Percentiles rank a stretch among this genome's conserved stretches.
Conservation (phyloP, 2,797 vertebrate species). For the Melanotaenia trifasciata region DNA sequence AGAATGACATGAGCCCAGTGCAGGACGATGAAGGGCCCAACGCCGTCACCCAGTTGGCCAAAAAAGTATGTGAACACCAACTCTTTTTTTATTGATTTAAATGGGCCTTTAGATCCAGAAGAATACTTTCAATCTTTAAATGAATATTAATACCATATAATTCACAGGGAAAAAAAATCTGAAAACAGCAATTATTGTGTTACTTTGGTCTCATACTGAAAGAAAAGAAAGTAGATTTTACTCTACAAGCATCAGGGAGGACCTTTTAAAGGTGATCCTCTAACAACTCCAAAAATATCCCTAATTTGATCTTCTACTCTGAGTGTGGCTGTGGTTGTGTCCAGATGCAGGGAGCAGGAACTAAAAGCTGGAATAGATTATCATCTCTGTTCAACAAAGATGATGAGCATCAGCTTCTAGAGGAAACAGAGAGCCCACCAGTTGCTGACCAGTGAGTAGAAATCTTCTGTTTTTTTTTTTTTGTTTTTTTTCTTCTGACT, state of each 20-base stretch:
- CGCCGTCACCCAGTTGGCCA: conserved; percentile 88
- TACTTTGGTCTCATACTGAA: neutral
- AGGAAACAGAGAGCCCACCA: conserved; percentile 83
- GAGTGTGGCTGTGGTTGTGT: conserved; percentile 21
- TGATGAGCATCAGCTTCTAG: conserved; percentile 91
- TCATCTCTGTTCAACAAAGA: conserved; percentile 92
- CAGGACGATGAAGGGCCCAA: conserved; percentile 85
- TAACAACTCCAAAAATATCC: conserved; percentile 1
- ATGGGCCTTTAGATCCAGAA: neutral
- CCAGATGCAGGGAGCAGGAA: conserved; percentile 92
- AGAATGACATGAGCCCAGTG: conserved; percentile 75
- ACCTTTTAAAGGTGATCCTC: neutral
- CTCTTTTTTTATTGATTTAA: neutral
- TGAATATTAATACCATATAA: neutral
- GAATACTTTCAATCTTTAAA: neutral
- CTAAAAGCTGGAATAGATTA: conserved; percentile 91
- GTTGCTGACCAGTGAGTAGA: conserved; percentile 91
- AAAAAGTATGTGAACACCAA: conserved; percentile 79
- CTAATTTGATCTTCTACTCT: conserved; percentile 51
- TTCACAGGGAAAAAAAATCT: neutral
- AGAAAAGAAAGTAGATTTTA: neutral
- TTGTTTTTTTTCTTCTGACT: neutral
- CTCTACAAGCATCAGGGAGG: neutral
- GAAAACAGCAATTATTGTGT: neutral
- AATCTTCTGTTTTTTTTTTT: neutral